Percentiles rank a stretch among this genome's conserved stretches.
Conservation (phyloP, 2,888 invertebrate species). For the Pherbina coryleti region DNA sequence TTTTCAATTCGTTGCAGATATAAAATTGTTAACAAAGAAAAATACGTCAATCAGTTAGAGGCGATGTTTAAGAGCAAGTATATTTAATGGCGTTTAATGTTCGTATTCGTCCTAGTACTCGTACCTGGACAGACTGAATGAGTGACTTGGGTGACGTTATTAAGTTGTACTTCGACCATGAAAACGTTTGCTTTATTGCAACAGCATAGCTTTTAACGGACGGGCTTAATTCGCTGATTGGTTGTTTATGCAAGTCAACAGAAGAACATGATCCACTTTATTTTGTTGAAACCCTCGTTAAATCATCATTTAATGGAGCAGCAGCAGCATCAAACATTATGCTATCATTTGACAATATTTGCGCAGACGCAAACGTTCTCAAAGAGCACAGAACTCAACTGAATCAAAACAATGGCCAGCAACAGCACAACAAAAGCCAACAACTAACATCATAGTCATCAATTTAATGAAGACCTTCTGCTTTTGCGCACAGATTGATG, state of each 20-base stretch:
- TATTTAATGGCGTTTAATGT: neutral
- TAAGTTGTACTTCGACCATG: slow-evolving; percentile 34
- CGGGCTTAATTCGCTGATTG: slow-evolving; percentile 28
- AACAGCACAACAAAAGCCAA: neutral
- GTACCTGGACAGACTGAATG: neutral
- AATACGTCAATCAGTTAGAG: slow-evolving; percentile 51
- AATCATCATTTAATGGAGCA: slow-evolving; percentile 32
- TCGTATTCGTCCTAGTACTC: neutral
- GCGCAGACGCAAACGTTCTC: neutral
- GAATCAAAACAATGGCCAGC: neutral
- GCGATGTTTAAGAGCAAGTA: neutral
- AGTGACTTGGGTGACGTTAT: slow-evolving; percentile 9
- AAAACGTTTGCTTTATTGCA: slow-evolving; percentile 25
- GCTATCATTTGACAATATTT: slow-evolving; percentile 31
- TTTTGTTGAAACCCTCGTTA: slow-evolving; percentile 11
- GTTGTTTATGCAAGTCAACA: neutral
- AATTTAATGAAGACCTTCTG: slow-evolving; percentile 65
- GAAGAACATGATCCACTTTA: neutral
- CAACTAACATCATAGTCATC: slow-evolving; percentile 51
- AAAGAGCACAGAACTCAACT: neutral
- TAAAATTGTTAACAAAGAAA: slow-evolving; percentile 47
- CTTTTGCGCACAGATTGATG: slow-evolving; percentile 25
- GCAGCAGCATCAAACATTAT: neutral
- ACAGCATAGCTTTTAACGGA: neutral
- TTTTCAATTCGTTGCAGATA: neutral